Base-by-base conservation (phyloP, 2,797 vertebrate genomes). In the Acropternis orthonyx region DNA sequence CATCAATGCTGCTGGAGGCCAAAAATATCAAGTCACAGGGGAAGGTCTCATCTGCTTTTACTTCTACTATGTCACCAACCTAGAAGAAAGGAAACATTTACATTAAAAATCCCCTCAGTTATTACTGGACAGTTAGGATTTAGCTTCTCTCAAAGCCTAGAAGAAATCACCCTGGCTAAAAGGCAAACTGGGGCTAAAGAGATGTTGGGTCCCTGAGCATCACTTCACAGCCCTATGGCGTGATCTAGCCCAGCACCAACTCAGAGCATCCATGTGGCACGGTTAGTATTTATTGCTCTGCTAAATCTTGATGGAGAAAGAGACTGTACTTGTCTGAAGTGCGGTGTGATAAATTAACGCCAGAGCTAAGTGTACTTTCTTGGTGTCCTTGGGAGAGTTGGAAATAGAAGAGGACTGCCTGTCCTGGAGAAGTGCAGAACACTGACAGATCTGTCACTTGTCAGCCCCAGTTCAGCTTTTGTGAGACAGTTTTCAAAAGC, bases 11-110 rank as follows among this genome's bases (percentile, higher is more conserved):
- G 95, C 98, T 98, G 1, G 99, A 99, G 92, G 98, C 98, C 80
- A 99, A 96, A 96, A 99, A 98, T 91, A 99, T 98, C 96, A 99
- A 98, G 97, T 99, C 99, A 98, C 99, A 99, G 95, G 99, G 99
- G 97, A 99, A 99, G 95, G 99, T 99, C 98, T 99, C 99, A 46
- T 99, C 98, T 58, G 99, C 99, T 69, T 97, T 97, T 93, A 99
- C 99, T 97, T 99, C 98, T 75, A 99, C 98, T 76, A 99, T 98
- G 94, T 99, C 99, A 39, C 99, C 99, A 80, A 99, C 99, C 99
- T 99, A 92, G 65, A 94, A 79, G 62, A 74, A 92, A 73, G 44
- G 44, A 36, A 86, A 62, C 3, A 0, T 13, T 28, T 39, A 8
- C 24, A 9, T 9, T 20, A 58, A 22, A 44, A 75, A 20, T 21